Percentiles rank a stretch among this genome's conserved stretches.
phyloP scores from a whole-genome alignment of 2,797 vertebrate genomes.

The Buceros bicornis region DNA sequence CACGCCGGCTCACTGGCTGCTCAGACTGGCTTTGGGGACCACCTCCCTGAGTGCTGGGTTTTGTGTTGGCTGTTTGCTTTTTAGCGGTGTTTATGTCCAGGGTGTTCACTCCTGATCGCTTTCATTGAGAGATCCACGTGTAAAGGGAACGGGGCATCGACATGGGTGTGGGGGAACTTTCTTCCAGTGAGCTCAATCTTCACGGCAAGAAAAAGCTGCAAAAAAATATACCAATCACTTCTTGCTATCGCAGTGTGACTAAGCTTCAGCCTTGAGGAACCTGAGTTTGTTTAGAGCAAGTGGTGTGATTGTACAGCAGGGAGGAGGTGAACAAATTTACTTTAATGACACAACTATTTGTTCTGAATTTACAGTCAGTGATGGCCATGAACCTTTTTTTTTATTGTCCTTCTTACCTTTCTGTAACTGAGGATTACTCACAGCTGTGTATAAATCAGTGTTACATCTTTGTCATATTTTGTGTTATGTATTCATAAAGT shows the following conservation, averaged over 20 bases:
- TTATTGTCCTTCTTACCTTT: neutral
- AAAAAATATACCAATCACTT: neutral
- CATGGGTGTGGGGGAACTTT: neutral
- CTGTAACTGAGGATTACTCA: neutral
- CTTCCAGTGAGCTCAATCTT: neutral
- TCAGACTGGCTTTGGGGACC: neutral
- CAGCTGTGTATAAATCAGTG: neutral
- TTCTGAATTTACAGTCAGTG: neutral
- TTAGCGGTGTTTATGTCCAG: neutral
- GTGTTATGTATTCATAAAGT: neutral
- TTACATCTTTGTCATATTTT: neutral
- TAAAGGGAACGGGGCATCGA: rapidly evolving
- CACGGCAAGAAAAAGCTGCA: neutral
- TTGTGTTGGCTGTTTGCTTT: neutral
- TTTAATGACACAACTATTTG: constrained; percentile 5
- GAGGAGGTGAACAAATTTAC: neutral
- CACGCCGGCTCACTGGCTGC: rapidly evolving
- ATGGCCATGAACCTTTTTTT: neutral
- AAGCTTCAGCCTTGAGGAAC: neutral
- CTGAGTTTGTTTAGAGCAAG: neutral
- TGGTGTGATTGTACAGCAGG: neutral
- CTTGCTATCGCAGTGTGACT: rapidly evolving
- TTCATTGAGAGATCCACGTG: rapidly evolving
- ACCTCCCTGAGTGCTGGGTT: rapidly evolving
- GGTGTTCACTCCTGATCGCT: neutral